Base-by-base conservation (phyloP, 2,113 vertebrate species). In the Catharus fuscescens region DNA sequence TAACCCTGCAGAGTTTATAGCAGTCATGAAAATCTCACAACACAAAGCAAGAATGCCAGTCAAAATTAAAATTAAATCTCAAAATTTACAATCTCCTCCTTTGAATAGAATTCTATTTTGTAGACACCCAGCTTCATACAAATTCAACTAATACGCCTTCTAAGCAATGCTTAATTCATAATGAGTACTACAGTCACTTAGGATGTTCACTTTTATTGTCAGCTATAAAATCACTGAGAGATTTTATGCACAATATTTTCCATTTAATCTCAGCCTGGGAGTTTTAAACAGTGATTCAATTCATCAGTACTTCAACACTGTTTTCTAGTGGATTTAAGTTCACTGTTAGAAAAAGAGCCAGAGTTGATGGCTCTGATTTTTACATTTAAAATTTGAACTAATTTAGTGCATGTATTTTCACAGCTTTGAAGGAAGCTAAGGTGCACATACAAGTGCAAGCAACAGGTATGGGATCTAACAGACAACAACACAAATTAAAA, bases 271-370 rank as follows among this genome's bases (percentile, higher is more conserved):
- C 42, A 92, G 42, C 12, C 32, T 66, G 6, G 11, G 12, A 91
- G 5, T 54, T 92, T 80, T 21, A 34, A 73, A 69, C 34, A 54
- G 10, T 17, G 29, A 81, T 60, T 71, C 4, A 76, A 21, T 84
- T 62, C 26, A 54, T 17, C 54, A n/a, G 20, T 16, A 86, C 13
- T 81, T 67, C 61, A 79, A 5, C 0, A 0, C 2, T 16, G 47
- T 80, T 57, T 91, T 56, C 28, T 53, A 76, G 19, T 7, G 19
- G 19, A 44, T 38, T 1, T 40, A 76, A 79, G 15, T 64, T 42
- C 16, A 32, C 31, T 47, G 21, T 18, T 26, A 70, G 50, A 48
- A 52, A 72, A 34, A 56, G 21, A 83, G 42, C 10, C 40, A 85
- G 50, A 82, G 25, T 28, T n/a, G 6, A 69, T 40, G 14, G 14